Evolutionary conservation across 2,113 vertebrate genomes (phyloP), one percentile per base, ranked within the genome.

Genomic region (Hydrolagus affinis): DNA sequence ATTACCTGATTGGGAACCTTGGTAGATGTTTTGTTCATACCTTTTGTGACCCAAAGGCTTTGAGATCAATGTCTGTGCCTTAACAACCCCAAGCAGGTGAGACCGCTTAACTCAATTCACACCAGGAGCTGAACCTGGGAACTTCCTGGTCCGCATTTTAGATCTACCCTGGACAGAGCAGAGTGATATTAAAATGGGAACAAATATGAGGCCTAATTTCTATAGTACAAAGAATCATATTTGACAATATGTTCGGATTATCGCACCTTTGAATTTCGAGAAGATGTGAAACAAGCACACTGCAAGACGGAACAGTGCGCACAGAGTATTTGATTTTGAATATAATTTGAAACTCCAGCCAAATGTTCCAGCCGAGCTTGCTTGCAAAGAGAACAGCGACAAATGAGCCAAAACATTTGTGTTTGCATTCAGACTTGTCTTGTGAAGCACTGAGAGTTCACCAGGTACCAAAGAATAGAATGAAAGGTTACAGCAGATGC

Each of bases 51-150:
- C 44, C 44, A 44, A 44, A 44, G 44, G 44, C 44, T 6, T 44
- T 44, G 44, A 44, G 44, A 44, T 6, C 44, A 44, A 44, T 44
- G 44, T 44, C 44, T 44, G 44, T 44, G 44, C 44, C 44, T 6
- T 44, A 44, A 44, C 44, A 44, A 44, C 44, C 1, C 44, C 44
- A n/a, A n/a, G n/a, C n/a, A 6, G 44, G 86, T 88, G 89, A 88
- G 70, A 56, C 12, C 44, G 89, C 88, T 86, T 89, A 88, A 23
- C 70, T 70, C 57, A 71, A 25, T 64, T 86, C 86, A 71, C 62
- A 75, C 72, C 70, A 23, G 59, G 64, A 70, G 64, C 85, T 60
- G 44, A 87, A 77, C 77, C 69, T 83, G 87, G 88, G 85, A 59
- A 85, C 75, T 23, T 70, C 44, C 44, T 44, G 44, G 44, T 44